Evolutionary conservation across 2,888 invertebrate genomes (phyloP), one percentile per base, ranked within the genome.

Genomic region (Tachystola acroxantha): DNA sequence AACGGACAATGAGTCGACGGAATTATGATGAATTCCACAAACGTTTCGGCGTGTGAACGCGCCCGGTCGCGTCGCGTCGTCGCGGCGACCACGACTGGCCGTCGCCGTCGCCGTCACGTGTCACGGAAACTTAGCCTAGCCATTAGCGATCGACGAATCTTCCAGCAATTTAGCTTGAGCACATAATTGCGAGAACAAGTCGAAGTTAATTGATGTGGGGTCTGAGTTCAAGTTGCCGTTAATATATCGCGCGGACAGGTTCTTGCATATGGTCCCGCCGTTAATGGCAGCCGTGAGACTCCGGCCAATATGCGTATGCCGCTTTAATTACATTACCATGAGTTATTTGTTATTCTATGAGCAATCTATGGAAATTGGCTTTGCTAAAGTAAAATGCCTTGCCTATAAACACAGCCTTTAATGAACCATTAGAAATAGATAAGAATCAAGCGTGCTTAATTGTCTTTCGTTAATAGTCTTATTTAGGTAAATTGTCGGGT

Each of bases 171-270:
- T 81, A 71, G 68, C 75, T 73, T 75, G 77, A 82, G 80, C 72
- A 81, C 75, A 82, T 86, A 86, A 86, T 85, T 84, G 80, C 80
- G 70, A 71, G 78, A 79, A 77, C 75, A 71, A 78, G 76, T 84
- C 77, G 73, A 75, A 79, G 68, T 68, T 79, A 84, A 85, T 82
- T 77, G 80, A 77, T 73, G 77, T 66, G 72, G 27, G 68, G 64
- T 69, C 64, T 58, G 62, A 66, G 77, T 74, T 77, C 74, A 73
- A 74, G 67, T 70, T 69, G 68, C 73, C 71, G 75, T 76, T 77
- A 68, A 64, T 34, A 37, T 37, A 37, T 34, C 35, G 36, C 26
- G 29, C 24, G 46, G 56, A 59, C 60, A 64, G 65, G 68, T 69
- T 71, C 62, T 64, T 57, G 58, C 61, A 58, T 62, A 56, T 40